Conservation (phyloP, 2,113 vertebrate genomes). For the Stegostoma tigrinum region DNA sequence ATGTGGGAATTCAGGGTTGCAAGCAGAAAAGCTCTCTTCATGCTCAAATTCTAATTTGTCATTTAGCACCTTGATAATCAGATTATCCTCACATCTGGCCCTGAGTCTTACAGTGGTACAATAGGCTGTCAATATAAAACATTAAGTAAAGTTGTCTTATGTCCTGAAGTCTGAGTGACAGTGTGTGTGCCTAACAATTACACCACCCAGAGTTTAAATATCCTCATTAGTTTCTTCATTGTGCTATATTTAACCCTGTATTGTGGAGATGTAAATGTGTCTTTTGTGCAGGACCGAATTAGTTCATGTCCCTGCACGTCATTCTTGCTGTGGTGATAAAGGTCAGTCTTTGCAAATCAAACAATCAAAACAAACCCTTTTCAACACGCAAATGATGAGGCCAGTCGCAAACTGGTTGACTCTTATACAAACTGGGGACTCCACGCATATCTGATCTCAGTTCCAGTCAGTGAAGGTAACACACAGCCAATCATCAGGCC, state of each 20-base stretch:
- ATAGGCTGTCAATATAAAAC: not conserved
- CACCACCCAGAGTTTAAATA: not conserved
- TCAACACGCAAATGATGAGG: not conserved
- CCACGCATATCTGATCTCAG: not conserved
- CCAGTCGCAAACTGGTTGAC: not conserved
- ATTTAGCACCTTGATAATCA: not conserved
- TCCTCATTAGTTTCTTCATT: not conserved
- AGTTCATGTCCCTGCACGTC: not conserved
- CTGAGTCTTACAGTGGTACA: not conserved
- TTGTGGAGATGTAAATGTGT: not conserved
- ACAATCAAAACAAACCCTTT: not conserved
- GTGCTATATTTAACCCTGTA: not conserved
- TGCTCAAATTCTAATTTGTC: not conserved
- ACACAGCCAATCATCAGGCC: not conserved
- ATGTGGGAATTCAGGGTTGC: not conserved
- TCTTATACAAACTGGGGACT: not conserved
- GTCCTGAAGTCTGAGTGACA: not conserved
- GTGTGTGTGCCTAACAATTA: not conserved
- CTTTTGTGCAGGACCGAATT: not conserved
- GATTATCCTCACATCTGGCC: not conserved
- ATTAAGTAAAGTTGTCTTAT: not conserved
- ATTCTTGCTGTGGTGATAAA: not conserved
- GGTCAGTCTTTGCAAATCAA: not conserved
- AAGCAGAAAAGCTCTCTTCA: not conserved
- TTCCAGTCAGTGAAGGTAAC: not conserved